phyloP scores from a whole-genome alignment of 2,888 invertebrate genomes.

The Dorcus hopei region DNA sequence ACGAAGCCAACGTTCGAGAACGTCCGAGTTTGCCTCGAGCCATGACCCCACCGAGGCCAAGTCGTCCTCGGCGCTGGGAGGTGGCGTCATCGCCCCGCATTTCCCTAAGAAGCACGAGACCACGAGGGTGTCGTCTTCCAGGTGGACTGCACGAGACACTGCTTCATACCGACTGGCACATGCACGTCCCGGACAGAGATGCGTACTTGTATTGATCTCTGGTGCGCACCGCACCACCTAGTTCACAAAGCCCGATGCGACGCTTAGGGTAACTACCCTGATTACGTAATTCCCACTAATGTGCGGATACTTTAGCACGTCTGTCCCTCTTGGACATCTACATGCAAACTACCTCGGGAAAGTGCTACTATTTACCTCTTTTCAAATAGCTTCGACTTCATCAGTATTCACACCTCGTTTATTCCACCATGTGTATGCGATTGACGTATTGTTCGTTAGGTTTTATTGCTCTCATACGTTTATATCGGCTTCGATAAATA shows the following conservation, averaged over 20 bases:
- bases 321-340: conserved; percentile 18
- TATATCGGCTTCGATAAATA: too few relatives aligned
- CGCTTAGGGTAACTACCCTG: conserved; percentile 33
- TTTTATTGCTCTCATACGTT: background rate
- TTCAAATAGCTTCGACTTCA: conserved; percentile 5
- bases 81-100: conserved; percentile 46
- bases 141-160: conserved; percentile 34
- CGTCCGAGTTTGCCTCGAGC: conserved; percentile 63
- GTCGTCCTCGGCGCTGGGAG: conserved; percentile 44
- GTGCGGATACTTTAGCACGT: conserved; percentile 23
- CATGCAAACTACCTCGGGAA: conserved; percentile 12
- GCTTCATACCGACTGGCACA: conserved; percentile 27
- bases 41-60: conserved; percentile 41
- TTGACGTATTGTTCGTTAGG: background rate
- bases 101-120: conserved; percentile 35
- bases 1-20: conserved; percentile 73
- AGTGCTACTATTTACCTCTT: conserved; percentile 6
- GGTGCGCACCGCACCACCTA: conserved; percentile 27
- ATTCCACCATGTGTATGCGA: background rate
- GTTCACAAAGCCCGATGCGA: conserved; percentile 24
- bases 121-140: conserved; percentile 32
- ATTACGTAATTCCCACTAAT: conserved; percentile 34
- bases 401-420: conserved; percentile 12
- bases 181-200: conserved; percentile 37
- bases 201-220: conserved; percentile 44